Conservation (phyloP, 1,140 invertebrate species). For the Aphidius ervi region DNA sequence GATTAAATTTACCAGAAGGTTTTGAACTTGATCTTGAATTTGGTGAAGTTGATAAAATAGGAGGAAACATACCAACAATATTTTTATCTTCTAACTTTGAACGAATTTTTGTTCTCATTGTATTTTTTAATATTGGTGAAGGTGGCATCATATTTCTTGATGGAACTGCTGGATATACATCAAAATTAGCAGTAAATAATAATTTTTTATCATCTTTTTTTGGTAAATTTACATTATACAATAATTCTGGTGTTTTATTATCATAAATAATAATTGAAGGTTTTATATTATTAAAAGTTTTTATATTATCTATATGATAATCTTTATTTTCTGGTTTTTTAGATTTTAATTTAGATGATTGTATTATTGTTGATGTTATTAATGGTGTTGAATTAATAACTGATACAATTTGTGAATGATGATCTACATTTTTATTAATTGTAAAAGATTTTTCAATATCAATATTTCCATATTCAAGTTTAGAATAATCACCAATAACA, state of each 20-base stretch:
- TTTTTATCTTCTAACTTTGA: conserved; percentile 39
- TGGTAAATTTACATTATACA: conserved; percentile 43
- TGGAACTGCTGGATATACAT: conserved; percentile 22
- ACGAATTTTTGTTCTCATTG: conserved; percentile 36
- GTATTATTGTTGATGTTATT: too few relatives aligned
- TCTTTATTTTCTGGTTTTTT: too few relatives aligned
- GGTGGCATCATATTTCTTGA: conserved; percentile 48
- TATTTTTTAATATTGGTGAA: conserved; percentile 30
- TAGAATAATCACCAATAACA: too few relatives aligned
- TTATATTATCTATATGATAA: neutral
- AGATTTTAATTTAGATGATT: too few relatives aligned
- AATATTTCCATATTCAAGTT: too few relatives aligned
- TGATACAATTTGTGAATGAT: too few relatives aligned
- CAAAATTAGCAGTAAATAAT: conserved; percentile 3
- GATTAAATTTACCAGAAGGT: conserved; percentile 32
- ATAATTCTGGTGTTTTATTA: conserved; percentile 30
- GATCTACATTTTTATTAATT: too few relatives aligned
- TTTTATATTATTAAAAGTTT: conserved; percentile 25
- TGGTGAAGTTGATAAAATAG: conserved; percentile 42
- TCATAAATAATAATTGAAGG: conserved; percentile 8
- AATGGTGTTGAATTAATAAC: too few relatives aligned
- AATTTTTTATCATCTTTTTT: conserved; percentile 13
- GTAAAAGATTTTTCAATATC: too few relatives aligned
- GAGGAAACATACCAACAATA: conserved; percentile 47
- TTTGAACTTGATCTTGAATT: conserved; percentile 24